Conservation (phyloP, 2,113 vertebrate genomes). For the Nannospalax galili region DNA sequence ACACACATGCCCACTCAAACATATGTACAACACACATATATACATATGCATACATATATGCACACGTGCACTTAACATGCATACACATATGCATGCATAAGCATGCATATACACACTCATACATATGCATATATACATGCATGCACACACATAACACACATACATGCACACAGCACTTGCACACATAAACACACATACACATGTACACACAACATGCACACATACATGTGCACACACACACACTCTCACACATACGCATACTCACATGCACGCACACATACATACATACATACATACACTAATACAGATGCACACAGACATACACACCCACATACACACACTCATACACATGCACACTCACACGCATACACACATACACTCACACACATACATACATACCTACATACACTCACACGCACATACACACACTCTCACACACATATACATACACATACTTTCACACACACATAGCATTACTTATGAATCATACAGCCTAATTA, state of each 20-base stretch:
- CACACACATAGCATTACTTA: background rate
- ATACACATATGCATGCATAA: background rate
- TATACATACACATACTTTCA: too few species aligned
- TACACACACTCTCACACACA: too few species aligned
- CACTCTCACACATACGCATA: background rate
- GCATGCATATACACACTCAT: background rate
- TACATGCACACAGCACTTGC: too few species aligned
- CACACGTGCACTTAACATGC: background rate
- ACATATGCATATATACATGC: background rate
- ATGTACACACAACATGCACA: background rate
- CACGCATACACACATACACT: too few species aligned
- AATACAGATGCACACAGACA: background rate
- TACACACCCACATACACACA: background rate
- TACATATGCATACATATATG: background rate
- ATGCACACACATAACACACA: too few species aligned
- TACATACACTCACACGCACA: too few species aligned
- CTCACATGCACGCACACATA: background rate
- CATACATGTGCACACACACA: background rate
- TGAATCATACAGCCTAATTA: slow-evolving; percentile 58
- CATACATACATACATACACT: background rate
- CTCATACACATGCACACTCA: background rate
- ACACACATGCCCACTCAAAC: background rate
- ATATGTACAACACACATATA: background rate
- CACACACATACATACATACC: too few species aligned
- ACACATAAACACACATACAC: background rate